Evolutionary conservation across 2,797 vertebrate species (phyloP).

Genomic region (Todus mexicanus): DNA sequence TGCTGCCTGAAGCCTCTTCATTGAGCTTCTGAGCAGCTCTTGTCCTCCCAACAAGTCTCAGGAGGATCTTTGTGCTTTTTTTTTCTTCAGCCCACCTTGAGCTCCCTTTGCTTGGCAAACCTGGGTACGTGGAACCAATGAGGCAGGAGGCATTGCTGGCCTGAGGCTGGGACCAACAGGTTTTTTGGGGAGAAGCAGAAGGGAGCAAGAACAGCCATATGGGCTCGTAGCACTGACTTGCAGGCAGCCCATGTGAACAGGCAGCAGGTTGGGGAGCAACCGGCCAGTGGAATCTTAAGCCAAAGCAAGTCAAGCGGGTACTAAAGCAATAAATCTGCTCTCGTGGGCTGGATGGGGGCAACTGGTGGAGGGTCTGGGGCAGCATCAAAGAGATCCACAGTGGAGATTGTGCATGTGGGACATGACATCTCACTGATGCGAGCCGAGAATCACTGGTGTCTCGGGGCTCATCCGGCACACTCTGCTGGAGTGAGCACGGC

Average conservation of each 20-base stretch:
- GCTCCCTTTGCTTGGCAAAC: not conserved
- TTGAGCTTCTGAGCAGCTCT: not conserved
- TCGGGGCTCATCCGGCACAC: not conserved
- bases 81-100: not conserved
- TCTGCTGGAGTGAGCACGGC: not conserved
- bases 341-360: not conserved
- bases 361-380: not conserved
- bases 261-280: not conserved
- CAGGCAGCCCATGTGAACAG: not conserved
- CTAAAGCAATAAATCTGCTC: not conserved
- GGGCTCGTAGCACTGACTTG: not conserved
- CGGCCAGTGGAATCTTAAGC: not conserved
- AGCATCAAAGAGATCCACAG: not conserved
- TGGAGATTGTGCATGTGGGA: accelerated
- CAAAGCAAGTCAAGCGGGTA: not conserved
- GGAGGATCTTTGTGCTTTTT: not conserved
- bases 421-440: not conserved
- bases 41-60: not conserved
- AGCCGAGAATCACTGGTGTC: not conserved
- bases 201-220: not conserved
- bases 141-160: no score
- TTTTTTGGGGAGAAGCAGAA: not conserved
- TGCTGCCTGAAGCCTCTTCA: not conserved
- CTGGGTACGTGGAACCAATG: accelerated
- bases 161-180: not conserved